Percentiles rank a stretch among this genome's conserved stretches.
phyloP scores from a whole-genome alignment of 2,113 vertebrate species.

The Microcebus jonahi region DNA sequence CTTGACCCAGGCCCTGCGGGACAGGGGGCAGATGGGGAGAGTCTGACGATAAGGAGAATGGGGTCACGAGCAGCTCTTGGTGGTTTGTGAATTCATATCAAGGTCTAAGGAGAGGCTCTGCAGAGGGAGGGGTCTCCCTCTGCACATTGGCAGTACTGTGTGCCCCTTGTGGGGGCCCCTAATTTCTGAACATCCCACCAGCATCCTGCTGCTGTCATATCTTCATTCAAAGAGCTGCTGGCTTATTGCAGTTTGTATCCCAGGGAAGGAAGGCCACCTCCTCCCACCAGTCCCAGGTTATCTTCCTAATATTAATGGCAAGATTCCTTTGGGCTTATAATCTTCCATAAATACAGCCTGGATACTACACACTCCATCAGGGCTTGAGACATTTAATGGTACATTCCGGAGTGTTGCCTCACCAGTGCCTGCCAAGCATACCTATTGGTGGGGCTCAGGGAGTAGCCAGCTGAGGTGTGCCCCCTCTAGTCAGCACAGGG shows the following conservation, averaged over 20 bases:
- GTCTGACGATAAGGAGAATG: rapidly evolving
- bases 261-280: neutral
- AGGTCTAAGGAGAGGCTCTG: neutral
- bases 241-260: neutral
- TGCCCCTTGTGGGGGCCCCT: neutral
- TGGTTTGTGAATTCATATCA: neutral
- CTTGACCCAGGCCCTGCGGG: neutral
- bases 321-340: neutral
- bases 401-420: rapidly evolving
- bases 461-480: neutral
- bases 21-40: rapidly evolving
- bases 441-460: neutral
- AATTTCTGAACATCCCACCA: neutral
- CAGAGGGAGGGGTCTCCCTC: neutral
- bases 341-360: neutral
- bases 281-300: neutral
- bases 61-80: neutral
- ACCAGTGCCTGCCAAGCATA: rapidly evolving
- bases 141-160: rapidly evolving
- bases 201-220: rapidly evolving
- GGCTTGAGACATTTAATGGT: neutral
- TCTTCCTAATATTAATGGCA: neutral
- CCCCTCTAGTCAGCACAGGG: neutral
- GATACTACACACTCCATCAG: rapidly evolving
- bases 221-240: neutral